A percentile compares a stretch with the other conserved stretches of the same genome.
phyloP scores from a whole-genome alignment of 2,888 invertebrate genomes.

The Cremastinae sp. region DNA sequence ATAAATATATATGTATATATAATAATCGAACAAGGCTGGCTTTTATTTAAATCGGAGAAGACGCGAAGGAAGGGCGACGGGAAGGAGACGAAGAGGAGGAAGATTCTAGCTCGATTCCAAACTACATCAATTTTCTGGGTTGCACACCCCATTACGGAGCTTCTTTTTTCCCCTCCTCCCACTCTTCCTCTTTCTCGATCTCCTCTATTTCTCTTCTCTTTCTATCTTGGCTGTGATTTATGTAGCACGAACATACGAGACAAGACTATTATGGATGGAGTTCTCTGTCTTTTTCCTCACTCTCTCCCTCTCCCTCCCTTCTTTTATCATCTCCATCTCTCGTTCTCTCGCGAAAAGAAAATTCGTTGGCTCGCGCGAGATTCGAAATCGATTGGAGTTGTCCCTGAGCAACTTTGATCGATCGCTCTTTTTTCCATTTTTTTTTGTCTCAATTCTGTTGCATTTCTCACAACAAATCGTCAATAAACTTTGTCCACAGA shows the following conservation, averaged over 20 bases:
- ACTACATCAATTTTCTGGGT: conserved; percentile 34
- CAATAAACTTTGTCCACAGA: conserved; percentile 20
- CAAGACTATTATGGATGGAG: conserved; percentile 44
- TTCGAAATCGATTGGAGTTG: conserved; percentile 26
- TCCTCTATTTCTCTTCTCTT: conserved; percentile 20
- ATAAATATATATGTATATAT: background rate
- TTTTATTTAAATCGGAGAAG: background rate
- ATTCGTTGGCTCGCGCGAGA: conserved; percentile 1
- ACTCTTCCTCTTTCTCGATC: conserved; percentile 21
- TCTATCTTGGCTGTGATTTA: conserved; percentile 21
- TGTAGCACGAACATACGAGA: conserved; percentile 51
- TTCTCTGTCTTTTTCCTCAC: conserved; percentile 27
- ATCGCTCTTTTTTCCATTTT: conserved; percentile 8
- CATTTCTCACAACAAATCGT: conserved; percentile 9
- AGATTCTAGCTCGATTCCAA: conserved; percentile 29
- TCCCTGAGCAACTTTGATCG: conserved; percentile 33
- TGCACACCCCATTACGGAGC: conserved; percentile 20
- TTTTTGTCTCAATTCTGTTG: background rate
- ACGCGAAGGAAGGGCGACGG: background rate
- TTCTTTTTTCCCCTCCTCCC: background rate
- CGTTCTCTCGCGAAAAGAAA: conserved; percentile 15
- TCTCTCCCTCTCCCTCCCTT: conserved; percentile 13
- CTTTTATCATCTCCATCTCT: conserved; percentile 8
- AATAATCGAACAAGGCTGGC: no score
- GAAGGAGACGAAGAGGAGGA: background rate